Base-by-base conservation (phyloP, 2,888 invertebrate species). In the Nomada ferruginata region DNA sequence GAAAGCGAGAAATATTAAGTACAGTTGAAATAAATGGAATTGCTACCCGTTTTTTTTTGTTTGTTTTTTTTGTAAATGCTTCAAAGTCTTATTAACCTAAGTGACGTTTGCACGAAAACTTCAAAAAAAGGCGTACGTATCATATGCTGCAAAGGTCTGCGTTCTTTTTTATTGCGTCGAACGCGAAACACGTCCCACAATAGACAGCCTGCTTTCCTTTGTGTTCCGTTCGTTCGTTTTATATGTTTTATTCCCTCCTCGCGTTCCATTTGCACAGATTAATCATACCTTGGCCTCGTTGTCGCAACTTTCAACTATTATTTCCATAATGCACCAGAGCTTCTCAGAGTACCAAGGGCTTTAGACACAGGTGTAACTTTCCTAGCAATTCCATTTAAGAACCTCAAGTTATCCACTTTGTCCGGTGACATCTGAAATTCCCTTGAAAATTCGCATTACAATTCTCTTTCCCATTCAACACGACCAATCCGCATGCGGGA, bases 251-350 rank as follows among this genome's bases (percentile, higher is more conserved):
- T 11, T 57, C 59, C 26, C 29, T 53, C 20, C 9, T 69, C 69
- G 18, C 11, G n/a, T 44, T 69, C n/a, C 59, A 69, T 59, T 69
- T 69, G 69, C 57, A 69, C 44, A 9, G n/a, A 69, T 59, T 59
- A 57, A 69, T 44, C 68, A 60, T 60, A 7, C 18, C 18, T 23
- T 26, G 13, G 44, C 64, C 5, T 26, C 47, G 47, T 15, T 15
- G 15, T 47, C 23, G 2, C 26, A 1, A 13, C 26, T 50, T 23
- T 50, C 7, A 23, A 26, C 5, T 47, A 26, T 47, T 26, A 64
- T 50, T 50, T 63, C 44, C 20, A 20, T 10, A 63, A 36, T 36
- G 36, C 36, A 5, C 11, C 18, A 2, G 20, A 23, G 13, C 20
- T 44, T 9, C 26, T 18, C 50, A 18, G 50, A 18, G 52, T 11